Conservation (phyloP, 1,140 invertebrate genomes). For the Papilio xuthus region DNA sequence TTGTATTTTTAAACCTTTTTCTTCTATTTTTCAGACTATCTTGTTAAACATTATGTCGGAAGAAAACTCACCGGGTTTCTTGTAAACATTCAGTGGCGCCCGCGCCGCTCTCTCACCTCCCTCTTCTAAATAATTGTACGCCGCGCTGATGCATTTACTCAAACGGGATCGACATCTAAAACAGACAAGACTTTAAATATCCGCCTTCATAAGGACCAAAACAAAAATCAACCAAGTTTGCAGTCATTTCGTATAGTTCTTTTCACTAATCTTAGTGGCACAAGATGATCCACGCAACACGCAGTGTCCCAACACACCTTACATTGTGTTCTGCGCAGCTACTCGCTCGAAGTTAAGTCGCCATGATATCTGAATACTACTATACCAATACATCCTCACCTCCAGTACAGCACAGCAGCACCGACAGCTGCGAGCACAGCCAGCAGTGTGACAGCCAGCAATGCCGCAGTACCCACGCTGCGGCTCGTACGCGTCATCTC, state of each 20-base stretch:
- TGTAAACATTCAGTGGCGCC: slow-evolving; percentile 71
- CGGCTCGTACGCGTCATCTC: slow-evolving; percentile 47
- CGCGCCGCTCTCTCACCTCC: slow-evolving; percentile 68
- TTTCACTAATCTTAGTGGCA: too few species aligned
- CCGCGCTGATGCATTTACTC: slow-evolving; percentile 74
- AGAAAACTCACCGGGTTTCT: slow-evolving; percentile 66
- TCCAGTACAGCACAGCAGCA: slow-evolving; percentile 66
- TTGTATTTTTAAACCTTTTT: too few species aligned
- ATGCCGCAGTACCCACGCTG: slow-evolving; percentile 56
- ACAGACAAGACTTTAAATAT: slow-evolving; percentile 3
- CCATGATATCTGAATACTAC: too few species aligned
- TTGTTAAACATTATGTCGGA: neutral
- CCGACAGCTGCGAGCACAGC: slow-evolving; percentile 56
- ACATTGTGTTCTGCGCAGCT: too few species aligned
- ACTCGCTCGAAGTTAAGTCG: too few species aligned
- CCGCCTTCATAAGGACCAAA: neutral
- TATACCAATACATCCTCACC: slow-evolving; percentile 45
- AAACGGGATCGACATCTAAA: slow-evolving; percentile 68
- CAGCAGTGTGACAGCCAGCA: slow-evolving; percentile 58
- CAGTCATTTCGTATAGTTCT: neutral
- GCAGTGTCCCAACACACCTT: too few species aligned
- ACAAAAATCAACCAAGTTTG: too few species aligned
- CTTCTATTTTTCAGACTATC: neutral
- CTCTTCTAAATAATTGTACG: slow-evolving; percentile 75
- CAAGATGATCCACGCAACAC: too few species aligned